Conservation (phyloP, 2,113 vertebrate species). For the Proteles cristata region DNA sequence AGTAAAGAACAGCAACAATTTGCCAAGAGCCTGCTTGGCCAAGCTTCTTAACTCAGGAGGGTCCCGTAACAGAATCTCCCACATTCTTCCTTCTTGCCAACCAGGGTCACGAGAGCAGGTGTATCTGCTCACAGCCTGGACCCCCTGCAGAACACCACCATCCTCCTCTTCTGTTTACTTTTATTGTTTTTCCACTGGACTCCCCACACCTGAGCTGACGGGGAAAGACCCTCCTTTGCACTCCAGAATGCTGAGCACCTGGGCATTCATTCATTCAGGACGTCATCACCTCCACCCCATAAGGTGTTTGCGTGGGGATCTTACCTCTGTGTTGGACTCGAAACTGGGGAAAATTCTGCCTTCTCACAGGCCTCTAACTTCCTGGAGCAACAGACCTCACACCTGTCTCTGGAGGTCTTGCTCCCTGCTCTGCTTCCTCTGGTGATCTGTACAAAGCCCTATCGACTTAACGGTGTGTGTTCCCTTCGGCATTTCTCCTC, state of each 20-base stretch:
- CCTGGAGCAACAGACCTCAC: no score
- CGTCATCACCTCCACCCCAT: background rate
- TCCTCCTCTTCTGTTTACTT: background rate
- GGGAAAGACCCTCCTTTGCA: background rate
- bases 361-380: background rate
- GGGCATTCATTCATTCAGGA: background rate
- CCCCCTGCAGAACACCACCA: background rate
- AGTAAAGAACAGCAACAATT: background rate
- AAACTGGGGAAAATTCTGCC: background rate
- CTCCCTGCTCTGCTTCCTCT: background rate
- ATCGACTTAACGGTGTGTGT: background rate
- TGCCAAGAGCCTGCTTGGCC: background rate
- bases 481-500: background rate
- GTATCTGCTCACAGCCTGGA: background rate
- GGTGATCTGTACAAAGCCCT: background rate
- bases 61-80: background rate
- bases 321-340: background rate
- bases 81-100: background rate
- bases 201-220: background rate
- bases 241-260: background rate
- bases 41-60: background rate
- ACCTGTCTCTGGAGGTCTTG: background rate
- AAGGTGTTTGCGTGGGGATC: background rate
- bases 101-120: rapidly evolving
- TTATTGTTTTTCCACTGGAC: background rate